These are phyloP conservation scores for Drosophila eugracilis DNA, from an alignment of 1,140 invertebrate species.

Conservation along the genomic window DNA sequence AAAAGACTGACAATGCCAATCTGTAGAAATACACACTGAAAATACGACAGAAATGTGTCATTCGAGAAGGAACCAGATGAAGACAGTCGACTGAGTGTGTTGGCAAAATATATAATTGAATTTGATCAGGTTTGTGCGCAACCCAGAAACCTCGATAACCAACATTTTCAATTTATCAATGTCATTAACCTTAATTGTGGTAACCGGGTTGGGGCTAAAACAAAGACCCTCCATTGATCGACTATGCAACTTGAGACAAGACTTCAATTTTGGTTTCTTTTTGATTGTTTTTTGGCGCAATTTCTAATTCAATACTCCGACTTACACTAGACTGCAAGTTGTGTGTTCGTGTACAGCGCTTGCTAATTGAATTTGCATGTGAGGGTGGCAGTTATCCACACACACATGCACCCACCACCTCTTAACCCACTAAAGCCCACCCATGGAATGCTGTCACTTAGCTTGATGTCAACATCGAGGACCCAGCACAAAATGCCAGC, in stretches of 20 bases:
- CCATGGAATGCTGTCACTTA: slow-evolving; percentile 26
- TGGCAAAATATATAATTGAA: slow-evolving; percentile 66
- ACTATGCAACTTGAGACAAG: slow-evolving; percentile 24
- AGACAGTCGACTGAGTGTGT: slow-evolving; percentile 17
- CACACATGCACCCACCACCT: slow-evolving; percentile 1
- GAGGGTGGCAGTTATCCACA: slow-evolving; percentile 27
- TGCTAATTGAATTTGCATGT: slow-evolving; percentile 73
- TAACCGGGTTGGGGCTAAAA: background rate
- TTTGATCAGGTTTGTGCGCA: slow-evolving; percentile 56
- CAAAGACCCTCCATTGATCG: slow-evolving; percentile 43
- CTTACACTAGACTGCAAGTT: slow-evolving; percentile 26
- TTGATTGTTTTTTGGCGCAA: slow-evolving; percentile 43
- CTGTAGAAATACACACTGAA: background rate
- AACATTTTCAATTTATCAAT: slow-evolving; percentile 71
- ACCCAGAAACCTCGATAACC: slow-evolving; percentile 72
- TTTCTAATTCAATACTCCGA: slow-evolving; percentile 58
- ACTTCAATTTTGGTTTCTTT: slow-evolving; percentile 33
- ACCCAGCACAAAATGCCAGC: slow-evolving; percentile 26
- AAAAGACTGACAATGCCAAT: slow-evolving; percentile 21
- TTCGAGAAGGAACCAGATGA: background rate
- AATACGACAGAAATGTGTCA: slow-evolving; percentile 41
- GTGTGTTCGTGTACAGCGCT: slow-evolving; percentile 6
- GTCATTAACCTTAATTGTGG: slow-evolving; percentile 75
- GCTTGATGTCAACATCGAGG: slow-evolving; percentile 48
- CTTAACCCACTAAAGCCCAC: slow-evolving; percentile 25